Evolutionary conservation across 2,888 invertebrate species (phyloP).

Genomic region (Euplexia lucipara): DNA sequence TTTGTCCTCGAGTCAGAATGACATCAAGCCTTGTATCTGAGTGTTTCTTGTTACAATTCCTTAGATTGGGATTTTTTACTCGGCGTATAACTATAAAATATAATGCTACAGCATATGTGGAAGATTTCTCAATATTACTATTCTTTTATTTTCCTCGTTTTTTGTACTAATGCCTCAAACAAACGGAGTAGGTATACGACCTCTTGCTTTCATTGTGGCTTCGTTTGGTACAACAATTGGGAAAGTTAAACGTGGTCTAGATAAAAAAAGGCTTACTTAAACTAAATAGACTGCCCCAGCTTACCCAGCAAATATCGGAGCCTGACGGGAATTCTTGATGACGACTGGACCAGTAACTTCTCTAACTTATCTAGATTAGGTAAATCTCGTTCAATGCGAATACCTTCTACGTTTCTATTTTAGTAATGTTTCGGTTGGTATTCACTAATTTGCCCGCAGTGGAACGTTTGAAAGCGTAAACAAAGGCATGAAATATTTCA

Average conservation of each 20-base stretch:
- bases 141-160: slow-evolving; percentile 34
- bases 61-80: slow-evolving; percentile 69
- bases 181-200: slow-evolving; percentile 45
- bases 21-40: slow-evolving; percentile 80
- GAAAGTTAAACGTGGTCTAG: slow-evolving; percentile 53
- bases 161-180: slow-evolving; percentile 37
- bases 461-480: slow-evolving; percentile 33
- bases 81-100: slow-evolving; percentile 64
- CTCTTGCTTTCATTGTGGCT: slow-evolving; percentile 51
- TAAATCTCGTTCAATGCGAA: slow-evolving; percentile 40
- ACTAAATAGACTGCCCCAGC: slow-evolving; percentile 53
- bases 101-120: slow-evolving; percentile 27
- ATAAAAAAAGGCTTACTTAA: slow-evolving; percentile 64
- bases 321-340: slow-evolving; percentile 62
- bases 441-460: slow-evolving; percentile 39
- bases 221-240: slow-evolving; percentile 57
- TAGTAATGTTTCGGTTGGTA: not conserved
- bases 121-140: slow-evolving; percentile 48
- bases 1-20: slow-evolving; percentile 86
- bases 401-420: slow-evolving; percentile 22
- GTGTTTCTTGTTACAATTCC: slow-evolving; percentile 78
- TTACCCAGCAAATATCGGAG: slow-evolving; percentile 58
- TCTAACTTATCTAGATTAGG: slow-evolving; percentile 59
- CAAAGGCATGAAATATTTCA: slow-evolving; percentile 25
- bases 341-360: slow-evolving; percentile 53